Conservation (phyloP, 2,113 vertebrate genomes). For the Cromileptes altivelis region DNA sequence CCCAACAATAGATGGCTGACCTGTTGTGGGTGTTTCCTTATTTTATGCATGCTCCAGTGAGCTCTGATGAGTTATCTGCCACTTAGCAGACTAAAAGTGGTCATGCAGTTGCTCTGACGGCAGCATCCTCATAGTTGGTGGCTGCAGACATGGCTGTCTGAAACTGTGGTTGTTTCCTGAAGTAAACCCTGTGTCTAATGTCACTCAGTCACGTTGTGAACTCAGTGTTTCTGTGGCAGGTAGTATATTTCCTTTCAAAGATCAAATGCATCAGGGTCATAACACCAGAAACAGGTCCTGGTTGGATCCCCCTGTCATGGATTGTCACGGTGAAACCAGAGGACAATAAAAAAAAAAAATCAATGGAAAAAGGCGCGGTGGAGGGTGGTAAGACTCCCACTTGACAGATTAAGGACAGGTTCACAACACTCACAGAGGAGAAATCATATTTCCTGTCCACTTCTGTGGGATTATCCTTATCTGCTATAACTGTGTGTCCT, state of each 20-base stretch:
- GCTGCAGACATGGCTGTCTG: conserved; percentile 13
- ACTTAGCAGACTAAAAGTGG: not conserved
- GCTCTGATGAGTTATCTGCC: conserved; percentile 11
- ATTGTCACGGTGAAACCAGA: conserved; percentile 60
- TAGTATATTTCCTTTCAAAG: conserved; percentile 44
- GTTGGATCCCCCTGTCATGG: conserved; percentile 47
- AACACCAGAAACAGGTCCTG: conserved; percentile 7
- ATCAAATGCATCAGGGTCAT: conserved; percentile 25
- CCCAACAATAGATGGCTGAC: conserved; percentile 5
- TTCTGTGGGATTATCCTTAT: conserved; percentile 63
- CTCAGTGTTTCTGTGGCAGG: conserved; percentile 19
- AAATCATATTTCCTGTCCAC: conserved; percentile 49
- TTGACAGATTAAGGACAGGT: conserved; percentile 69
- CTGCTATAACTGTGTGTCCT: conserved; percentile 21
- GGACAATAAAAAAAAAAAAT: conserved; percentile 48
- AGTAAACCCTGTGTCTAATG: not conserved
- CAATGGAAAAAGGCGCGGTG: conserved; percentile 32
- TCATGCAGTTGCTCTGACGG: not conserved
- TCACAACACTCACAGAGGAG: conserved; percentile 46
- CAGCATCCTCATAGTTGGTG: conserved; percentile 1
- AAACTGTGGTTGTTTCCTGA: conserved; percentile 9
- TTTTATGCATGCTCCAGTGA: conserved; percentile 4
- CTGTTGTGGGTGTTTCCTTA: conserved; percentile 16
- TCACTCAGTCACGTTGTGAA: not conserved
- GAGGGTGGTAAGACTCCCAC: conserved; percentile 28